Percentiles rank a stretch among this genome's conserved stretches.
Evolutionary conservation across 1,140 invertebrate species (phyloP).

Genomic region (Saxidomus purpurata): DNA sequence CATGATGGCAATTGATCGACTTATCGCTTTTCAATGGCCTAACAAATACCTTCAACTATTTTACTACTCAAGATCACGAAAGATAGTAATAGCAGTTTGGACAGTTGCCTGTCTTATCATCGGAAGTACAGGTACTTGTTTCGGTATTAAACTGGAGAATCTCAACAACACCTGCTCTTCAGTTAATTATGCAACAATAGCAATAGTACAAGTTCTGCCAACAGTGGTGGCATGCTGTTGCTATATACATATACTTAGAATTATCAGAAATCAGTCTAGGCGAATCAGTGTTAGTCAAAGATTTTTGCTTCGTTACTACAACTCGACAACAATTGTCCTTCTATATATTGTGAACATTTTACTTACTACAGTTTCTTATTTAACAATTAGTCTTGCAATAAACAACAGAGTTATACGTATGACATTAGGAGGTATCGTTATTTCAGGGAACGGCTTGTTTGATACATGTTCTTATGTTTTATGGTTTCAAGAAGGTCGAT

Average conservation of each 20-base stretch:
- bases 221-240: background rate
- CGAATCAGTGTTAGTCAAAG: background rate
- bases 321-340: background rate
- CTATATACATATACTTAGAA: background rate
- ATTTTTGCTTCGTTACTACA: background rate
- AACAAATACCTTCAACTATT: background rate
- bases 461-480: conserved; percentile 24
- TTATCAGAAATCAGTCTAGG: background rate
- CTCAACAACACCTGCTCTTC: too few species aligned
- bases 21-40: background rate
- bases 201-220: background rate
- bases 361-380: background rate
- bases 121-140: background rate
- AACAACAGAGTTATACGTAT: too few species aligned
- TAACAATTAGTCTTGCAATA: background rate
- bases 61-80: background rate
- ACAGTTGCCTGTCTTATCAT: background rate
- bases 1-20: background rate
- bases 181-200: too few species aligned
- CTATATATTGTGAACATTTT: background rate
- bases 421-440: background rate
- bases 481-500: conserved; percentile 20
- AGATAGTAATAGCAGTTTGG: background rate
- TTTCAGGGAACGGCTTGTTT: background rate
- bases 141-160: background rate